Conservation (phyloP, 1,140 invertebrate genomes). For the Danaus melanippus region DNA sequence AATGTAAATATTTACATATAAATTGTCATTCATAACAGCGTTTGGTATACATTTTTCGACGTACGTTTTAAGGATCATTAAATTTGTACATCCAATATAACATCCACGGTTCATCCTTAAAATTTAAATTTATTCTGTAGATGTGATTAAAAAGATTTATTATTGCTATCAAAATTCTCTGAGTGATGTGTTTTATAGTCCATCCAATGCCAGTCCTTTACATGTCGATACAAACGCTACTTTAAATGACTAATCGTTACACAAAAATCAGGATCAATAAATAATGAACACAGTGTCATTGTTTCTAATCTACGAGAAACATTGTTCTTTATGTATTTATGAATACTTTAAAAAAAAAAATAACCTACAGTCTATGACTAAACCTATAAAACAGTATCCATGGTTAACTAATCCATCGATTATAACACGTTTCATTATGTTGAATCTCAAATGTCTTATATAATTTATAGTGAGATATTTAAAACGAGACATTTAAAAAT, state of each 20-base stretch:
- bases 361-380: conserved; percentile 28
- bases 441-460: conserved; percentile 22
- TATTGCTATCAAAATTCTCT: conserved; percentile 1
- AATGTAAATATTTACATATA: conserved; percentile 53
- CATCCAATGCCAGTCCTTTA: conserved; percentile 11
- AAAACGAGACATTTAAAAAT: too few species aligned
- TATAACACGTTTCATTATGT: conserved; percentile 23
- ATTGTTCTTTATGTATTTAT: conserved; percentile 26
- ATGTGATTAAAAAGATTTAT: conserved; percentile 3
- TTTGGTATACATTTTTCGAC: neutral
- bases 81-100: conserved; percentile 9
- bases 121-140: conserved; percentile 1
- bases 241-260: conserved; percentile 24
- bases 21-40: conserved; percentile 9
- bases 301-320: conserved; percentile 24
- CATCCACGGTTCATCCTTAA: neutral
- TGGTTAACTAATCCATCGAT: conserved; percentile 19
- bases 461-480: too few species aligned
- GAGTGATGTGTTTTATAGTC: neutral
- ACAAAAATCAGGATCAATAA: conserved; percentile 39
- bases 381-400: conserved; percentile 19
- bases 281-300: conserved; percentile 47
- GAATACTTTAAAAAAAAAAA: conserved; percentile 40
- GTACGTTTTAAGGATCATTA: neutral
- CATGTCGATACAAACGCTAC: conserved; percentile 11